phyloP scores from a whole-genome alignment of 2,113 vertebrate genomes.

The Tachysurus vachellii region DNA sequence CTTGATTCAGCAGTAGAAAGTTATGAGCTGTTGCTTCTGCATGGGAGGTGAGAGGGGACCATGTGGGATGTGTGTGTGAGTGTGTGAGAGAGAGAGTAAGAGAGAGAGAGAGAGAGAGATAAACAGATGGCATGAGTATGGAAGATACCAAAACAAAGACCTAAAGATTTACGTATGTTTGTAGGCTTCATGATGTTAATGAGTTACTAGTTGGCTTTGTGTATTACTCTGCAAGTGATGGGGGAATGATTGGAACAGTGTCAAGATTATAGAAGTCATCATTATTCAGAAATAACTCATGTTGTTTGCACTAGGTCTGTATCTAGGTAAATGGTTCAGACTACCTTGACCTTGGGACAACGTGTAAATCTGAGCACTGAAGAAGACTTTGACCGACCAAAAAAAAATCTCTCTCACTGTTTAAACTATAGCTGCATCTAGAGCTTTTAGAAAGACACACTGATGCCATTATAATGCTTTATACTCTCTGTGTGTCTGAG shows the following conservation, averaged over 20 bases:
- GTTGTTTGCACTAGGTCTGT: background rate
- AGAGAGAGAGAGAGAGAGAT: background rate
- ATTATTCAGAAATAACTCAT: too few species aligned
- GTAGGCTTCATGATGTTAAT: conserved; percentile 31
- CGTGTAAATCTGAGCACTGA: conserved; percentile 23
- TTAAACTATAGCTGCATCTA: background rate
- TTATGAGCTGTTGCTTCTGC: conserved; percentile 19
- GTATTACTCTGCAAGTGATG: background rate
- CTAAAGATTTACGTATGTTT: background rate
- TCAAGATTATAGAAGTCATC: background rate
- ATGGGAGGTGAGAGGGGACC: conserved; percentile 18
- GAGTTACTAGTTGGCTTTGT: conserved; percentile 26
- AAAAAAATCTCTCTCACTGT: background rate
- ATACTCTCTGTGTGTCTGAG: background rate
- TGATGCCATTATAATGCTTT: background rate
- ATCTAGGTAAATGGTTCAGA: background rate
- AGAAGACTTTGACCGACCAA: background rate
- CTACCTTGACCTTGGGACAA: conserved; percentile 1
- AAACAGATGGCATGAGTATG: conserved; percentile 20
- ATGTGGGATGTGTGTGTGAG: conserved; percentile 24
- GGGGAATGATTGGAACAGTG: background rate
- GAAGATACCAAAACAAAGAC: conserved; percentile 1
- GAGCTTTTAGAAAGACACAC: background rate
- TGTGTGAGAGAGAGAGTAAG: conserved; percentile 10
- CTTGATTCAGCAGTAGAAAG: background rate